phyloP scores from a whole-genome alignment of 2,797 vertebrate genomes.

The Gallinago nigripennis region DNA sequence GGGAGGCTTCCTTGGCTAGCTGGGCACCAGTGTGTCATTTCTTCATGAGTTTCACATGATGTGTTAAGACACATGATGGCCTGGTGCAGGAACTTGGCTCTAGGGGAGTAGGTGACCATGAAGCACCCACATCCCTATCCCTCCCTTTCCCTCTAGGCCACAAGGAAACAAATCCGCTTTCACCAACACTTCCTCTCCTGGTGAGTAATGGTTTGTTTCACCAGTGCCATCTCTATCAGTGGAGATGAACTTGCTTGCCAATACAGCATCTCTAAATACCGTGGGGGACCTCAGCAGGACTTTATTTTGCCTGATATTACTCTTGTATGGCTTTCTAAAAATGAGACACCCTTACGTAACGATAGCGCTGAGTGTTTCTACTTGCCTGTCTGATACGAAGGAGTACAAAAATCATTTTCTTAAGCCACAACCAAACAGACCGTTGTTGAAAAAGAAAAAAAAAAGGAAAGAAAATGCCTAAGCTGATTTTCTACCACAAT shows the following conservation, averaged over 20 bases:
- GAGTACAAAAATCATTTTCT: not conserved
- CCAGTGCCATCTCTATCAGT: not conserved
- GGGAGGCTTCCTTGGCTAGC: not conserved
- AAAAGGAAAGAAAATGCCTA: not conserved
- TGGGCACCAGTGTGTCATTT: fast-evolving
- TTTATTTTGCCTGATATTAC: not conserved
- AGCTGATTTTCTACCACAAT: not conserved
- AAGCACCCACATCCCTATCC: not conserved
- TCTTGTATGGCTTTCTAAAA: not conserved
- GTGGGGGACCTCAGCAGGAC: not conserved
- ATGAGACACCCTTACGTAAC: not conserved
- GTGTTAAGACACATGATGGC: not conserved
- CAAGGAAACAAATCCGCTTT: not conserved
- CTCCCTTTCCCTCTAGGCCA: not conserved
- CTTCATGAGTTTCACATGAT: not conserved
- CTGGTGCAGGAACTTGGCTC: not conserved
- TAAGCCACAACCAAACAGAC: not conserved
- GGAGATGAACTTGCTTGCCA: not conserved
- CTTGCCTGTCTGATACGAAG: not conserved
- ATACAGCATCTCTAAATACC: not conserved
- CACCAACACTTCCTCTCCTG: not conserved
- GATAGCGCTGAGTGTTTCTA: not conserved
- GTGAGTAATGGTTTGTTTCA: not conserved
- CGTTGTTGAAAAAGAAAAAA: not conserved
- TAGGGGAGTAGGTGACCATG: not conserved